Evolutionary conservation across 2,797 vertebrate genomes (phyloP), one percentile per base, ranked within the genome.

Genomic region (Macroramphosus scolopax): DNA sequence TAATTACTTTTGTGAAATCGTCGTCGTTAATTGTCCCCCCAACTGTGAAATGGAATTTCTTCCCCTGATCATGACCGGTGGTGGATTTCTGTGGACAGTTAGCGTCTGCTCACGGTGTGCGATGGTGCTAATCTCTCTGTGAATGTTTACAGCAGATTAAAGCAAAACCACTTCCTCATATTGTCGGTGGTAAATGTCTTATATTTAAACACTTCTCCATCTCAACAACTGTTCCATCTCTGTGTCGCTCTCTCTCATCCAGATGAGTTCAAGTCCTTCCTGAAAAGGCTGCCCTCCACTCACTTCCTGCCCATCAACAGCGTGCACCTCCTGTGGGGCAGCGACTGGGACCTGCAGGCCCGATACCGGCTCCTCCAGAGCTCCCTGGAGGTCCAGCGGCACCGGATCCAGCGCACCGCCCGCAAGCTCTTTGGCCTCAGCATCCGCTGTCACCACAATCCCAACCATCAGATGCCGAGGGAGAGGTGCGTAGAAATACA

Each of bases 211-310:
- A n/a, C n/a, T n/a, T n/a, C n/a, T n/a, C n/a, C n/a, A n/a, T n/a
- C n/a, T n/a, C n/a, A n/a, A n/a, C n/a, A n/a, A n/a, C n/a, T n/a
- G n/a, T n/a, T n/a, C 25, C 8, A 26, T 26, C 25, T 26, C 25
- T 26, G 8, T 10, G 2, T 48, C 12, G 12, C 14, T 50, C 11
- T 43, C 33, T 54, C 15, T 44, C 39, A 37, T 25, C 36, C 75
- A 99, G 97, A 98, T 81, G 97, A 99, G 77, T 99, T 99, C 81
- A 98, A 97, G 85, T 98, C 95, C 9, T 98, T 97, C 73, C 92
- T 99, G 91, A 98, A 96, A 83, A 93, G 93, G 75, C 87, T 99
- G 78, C 96, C 97, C 68, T 95, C 92, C 79, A 97, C 95, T 73
- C 96, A 98, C 83, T 99, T 99, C 83, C 89, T 99, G 79, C 96